These are phyloP conservation scores for Montipora cactus DNA, from an alignment of 64 coral and sea anemone genomes.

Conservation along the genomic window DNA sequence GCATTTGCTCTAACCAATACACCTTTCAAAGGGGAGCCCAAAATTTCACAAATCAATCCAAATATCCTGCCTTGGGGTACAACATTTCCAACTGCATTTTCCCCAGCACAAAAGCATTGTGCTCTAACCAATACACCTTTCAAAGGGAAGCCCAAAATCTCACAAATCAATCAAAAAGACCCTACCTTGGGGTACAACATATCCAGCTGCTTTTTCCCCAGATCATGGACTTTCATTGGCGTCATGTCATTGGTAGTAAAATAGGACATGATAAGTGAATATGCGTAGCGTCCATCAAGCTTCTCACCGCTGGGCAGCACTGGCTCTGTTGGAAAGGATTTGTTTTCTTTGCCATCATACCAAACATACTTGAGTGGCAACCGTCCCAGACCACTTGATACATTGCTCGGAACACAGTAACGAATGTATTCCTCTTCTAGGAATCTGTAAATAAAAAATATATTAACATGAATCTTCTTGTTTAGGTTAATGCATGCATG, in stretches of 20 bases:
- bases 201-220: conserved; percentile 64
- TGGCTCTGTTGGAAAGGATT: conserved; percentile 35
- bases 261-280: conserved; percentile 84
- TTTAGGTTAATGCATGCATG: no score
- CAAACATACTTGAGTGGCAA: conserved; percentile 85
- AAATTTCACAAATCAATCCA: no score
- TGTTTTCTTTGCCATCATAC: conserved; percentile 55
- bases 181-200: conserved; percentile 83
- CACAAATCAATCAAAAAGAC: not conserved
- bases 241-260: conserved; percentile 88
- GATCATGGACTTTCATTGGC: conserved; percentile 54
- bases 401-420: conserved; percentile 89
- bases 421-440: conserved; percentile 80
- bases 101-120: conserved; percentile 8
- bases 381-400: conserved; percentile 86
- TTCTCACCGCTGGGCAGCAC: conserved; percentile 58
- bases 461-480: no score
- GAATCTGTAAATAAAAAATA: conserved; percentile 27
- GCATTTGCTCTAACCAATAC: no score
- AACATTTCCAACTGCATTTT: conserved; percentile 61
- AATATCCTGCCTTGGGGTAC: conserved; percentile 69
- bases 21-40: not conserved
- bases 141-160: not conserved
- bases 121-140: no score
- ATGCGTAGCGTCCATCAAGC: conserved; percentile 70